A percentile compares a stretch with the other conserved stretches of the same genome.
Evolutionary conservation across 1,140 invertebrate genomes (phyloP).

Genomic region (Lordiphosa collinella): DNA sequence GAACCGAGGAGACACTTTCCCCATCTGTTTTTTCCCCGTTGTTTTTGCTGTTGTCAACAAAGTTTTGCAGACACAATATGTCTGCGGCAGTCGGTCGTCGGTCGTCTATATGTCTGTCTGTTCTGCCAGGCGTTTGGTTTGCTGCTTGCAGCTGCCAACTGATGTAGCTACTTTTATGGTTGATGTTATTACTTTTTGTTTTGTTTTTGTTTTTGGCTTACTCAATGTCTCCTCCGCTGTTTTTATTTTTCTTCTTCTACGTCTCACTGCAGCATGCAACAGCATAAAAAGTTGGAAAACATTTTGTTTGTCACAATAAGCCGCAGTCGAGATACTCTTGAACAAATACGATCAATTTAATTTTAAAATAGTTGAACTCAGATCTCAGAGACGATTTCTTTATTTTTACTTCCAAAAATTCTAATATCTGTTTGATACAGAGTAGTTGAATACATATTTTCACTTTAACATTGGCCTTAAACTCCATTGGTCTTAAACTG

Average conservation of each 20-base stretch:
- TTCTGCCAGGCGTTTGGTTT: slow-evolving; percentile 14
- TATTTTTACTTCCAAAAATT: no score
- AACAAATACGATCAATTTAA: no score
- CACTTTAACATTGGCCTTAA: no score
- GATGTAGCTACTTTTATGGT: slow-evolving; percentile 77
- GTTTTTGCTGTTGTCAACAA: slow-evolving; percentile 60
- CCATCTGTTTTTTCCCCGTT: slow-evolving; percentile 28
- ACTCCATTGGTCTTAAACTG: no score
- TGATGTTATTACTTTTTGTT: slow-evolving; percentile 73
- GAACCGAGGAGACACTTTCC: slow-evolving; percentile 43
- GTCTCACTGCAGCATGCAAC: slow-evolving; percentile 48
- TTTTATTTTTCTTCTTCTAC: slow-evolving; percentile 16
- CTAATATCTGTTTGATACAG: no score
- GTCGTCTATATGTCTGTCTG: slow-evolving; percentile 8
- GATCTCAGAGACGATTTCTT: no score
- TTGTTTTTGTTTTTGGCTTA: slow-evolving; percentile 1
- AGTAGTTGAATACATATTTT: no score
- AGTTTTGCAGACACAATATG: slow-evolving; percentile 75
- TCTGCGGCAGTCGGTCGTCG: slow-evolving; percentile 52
- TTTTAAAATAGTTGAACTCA: no score
- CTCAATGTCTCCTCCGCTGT: slow-evolving; percentile 8
- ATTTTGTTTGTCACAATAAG: slow-evolving; percentile 6
- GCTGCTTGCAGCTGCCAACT: slow-evolving; percentile 68
- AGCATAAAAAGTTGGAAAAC: slow-evolving; percentile 42
- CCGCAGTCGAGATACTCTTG: background rate